These are phyloP conservation scores for Penaeus indicus DNA, from an alignment of 1,140 invertebrate species.

Conservation along the genomic window DNA sequence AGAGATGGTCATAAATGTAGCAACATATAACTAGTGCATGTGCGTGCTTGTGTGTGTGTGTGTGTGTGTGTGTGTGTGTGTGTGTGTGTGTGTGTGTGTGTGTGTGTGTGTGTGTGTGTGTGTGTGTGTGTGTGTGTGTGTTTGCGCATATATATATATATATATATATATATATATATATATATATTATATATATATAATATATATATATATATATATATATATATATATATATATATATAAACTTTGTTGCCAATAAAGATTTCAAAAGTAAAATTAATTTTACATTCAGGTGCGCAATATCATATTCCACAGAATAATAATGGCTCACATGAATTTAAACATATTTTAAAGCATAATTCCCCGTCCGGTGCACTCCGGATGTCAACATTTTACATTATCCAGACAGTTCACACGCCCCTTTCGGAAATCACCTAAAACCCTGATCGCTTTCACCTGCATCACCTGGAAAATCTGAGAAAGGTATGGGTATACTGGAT, in stretches of 20 bases:
- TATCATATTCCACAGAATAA: too few species aligned
- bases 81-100: not conserved
- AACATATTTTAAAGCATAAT: too few species aligned
- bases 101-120: not conserved
- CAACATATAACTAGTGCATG: not conserved
- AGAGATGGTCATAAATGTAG: not conserved
- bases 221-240: slow-evolving; percentile 16
- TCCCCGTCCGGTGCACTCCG: too few species aligned
- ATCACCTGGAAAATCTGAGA: too few species aligned
- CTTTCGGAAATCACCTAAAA: too few species aligned
- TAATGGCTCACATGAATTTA: too few species aligned
- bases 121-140: not conserved
- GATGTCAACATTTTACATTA: too few species aligned
- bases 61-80: not conserved
- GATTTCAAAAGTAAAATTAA: too few species aligned
- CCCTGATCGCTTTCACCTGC: too few species aligned
- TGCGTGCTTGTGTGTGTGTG: not conserved
- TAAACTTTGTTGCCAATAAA: not conserved
- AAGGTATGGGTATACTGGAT: too few species aligned
- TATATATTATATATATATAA: slow-evolving; percentile 20
- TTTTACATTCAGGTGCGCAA: too few species aligned
- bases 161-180: slow-evolving; percentile 7
- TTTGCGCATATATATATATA: not conserved
- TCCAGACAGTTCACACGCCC: too few species aligned
- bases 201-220: slow-evolving; percentile 4